Percentiles rank a stretch among this genome's conserved stretches.
phyloP scores from a whole-genome alignment of 2,797 vertebrate species.

The Helostoma temminkii region DNA sequence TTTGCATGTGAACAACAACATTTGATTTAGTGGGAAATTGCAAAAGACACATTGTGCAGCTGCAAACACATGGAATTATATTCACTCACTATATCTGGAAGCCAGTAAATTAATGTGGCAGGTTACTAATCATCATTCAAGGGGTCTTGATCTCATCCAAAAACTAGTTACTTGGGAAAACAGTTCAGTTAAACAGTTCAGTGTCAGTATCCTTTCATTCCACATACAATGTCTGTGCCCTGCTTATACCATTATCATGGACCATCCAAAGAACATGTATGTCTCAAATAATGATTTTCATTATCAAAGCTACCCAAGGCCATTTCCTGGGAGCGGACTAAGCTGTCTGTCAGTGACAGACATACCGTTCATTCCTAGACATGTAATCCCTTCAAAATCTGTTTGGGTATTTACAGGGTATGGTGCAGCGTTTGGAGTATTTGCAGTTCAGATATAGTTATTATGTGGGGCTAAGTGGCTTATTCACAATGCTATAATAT shows the following conservation, averaged over 20 bases:
- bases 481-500: slow-evolving; percentile 48
- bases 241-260: slow-evolving; percentile 8
- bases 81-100: slow-evolving; percentile 1
- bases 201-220: slow-evolving; percentile 8
- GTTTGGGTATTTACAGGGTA: slow-evolving; percentile 60
- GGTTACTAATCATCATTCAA: slow-evolving; percentile 8
- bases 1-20: too few species aligned
- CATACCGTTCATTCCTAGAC: slow-evolving; percentile 80
- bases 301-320: slow-evolving; percentile 49
- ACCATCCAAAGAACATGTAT: slow-evolving; percentile 14
- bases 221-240: slow-evolving; percentile 47
- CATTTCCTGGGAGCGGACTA: slow-evolving; percentile 46
- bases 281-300: slow-evolving; percentile 53
- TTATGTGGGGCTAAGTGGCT: slow-evolving; percentile 46
- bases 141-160: slow-evolving; percentile 2
- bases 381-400: slow-evolving; percentile 69
- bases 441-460: slow-evolving; percentile 57
- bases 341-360: slow-evolving; percentile 64
- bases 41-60: neutral
- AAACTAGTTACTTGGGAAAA: slow-evolving; percentile 8
- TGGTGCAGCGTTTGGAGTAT: slow-evolving; percentile 52
- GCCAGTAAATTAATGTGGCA: slow-evolving; percentile 13
- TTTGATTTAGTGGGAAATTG: slow-evolving; percentile 24
- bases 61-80: slow-evolving; percentile 10
- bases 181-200: too few species aligned